Conservation (phyloP, 2,888 invertebrate genomes). For the Tachina fera region DNA sequence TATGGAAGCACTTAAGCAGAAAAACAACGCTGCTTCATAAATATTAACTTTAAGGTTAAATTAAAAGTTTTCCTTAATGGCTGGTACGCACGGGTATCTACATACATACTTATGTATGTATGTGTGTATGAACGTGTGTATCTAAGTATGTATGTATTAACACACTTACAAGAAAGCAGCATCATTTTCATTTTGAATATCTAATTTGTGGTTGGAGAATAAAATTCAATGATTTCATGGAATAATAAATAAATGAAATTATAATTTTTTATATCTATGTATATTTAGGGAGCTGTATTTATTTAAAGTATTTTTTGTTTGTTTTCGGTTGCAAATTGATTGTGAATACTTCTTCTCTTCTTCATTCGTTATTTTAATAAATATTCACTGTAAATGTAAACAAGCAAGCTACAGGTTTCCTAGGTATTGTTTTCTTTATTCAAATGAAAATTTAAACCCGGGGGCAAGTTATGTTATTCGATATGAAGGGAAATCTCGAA, state of each 20-base stretch:
- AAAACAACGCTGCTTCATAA: not conserved
- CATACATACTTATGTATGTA: not conserved
- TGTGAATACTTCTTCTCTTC: not conserved
- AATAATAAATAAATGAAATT: not conserved
- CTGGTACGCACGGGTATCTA: not conserved
- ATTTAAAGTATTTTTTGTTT: not conserved
- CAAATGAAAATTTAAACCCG: too few relatives aligned
- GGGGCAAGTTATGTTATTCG: too few relatives aligned
- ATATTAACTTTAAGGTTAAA: not conserved
- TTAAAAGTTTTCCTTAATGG: not conserved
- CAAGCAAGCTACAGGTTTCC: too few relatives aligned
- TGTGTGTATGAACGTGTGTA: not conserved
- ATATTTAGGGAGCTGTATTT: not conserved
- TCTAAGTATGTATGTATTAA: not conserved
- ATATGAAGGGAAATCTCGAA: too few relatives aligned
- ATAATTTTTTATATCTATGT: slow-evolving; percentile 6
- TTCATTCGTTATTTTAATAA: too few relatives aligned
- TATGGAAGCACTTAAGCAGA: not conserved
- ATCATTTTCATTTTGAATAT: not conserved
- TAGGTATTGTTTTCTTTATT: too few relatives aligned
- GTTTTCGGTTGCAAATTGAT: slow-evolving; percentile 10
- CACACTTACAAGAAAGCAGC: not conserved
- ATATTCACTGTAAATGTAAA: too few relatives aligned
- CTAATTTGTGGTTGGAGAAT: not conserved
- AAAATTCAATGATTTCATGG: not conserved